A percentile compares a stretch with the other conserved stretches of the same genome.
phyloP scores from a whole-genome alignment of 1,140 invertebrate species.

The Neoseiulus cucumeris region DNA sequence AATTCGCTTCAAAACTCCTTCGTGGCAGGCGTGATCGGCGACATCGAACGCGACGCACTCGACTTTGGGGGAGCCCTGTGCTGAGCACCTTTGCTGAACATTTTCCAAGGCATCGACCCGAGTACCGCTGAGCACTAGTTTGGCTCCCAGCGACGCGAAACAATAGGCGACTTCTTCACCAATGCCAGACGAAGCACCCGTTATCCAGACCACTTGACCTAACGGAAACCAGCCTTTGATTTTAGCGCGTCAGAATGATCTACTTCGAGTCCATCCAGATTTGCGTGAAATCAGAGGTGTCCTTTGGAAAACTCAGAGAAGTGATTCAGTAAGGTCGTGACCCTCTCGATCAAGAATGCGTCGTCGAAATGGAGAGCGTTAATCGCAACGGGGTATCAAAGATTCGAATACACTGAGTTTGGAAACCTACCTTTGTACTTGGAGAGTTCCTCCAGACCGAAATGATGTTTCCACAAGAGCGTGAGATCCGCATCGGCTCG shows the following conservation, averaged over 20 bases:
- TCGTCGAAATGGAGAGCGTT: too few species aligned
- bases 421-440: neutral
- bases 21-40: constrained; percentile 37
- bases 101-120: constrained; percentile 41
- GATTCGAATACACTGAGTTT: neutral
- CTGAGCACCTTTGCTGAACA: constrained; percentile 46
- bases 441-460: neutral
- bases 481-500: constrained; percentile 1
- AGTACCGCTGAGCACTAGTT: constrained; percentile 49
- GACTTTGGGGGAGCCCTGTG: constrained; percentile 39
- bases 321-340: too few species aligned
- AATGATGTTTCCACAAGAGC: neutral
- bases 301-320: too few species aligned
- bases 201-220: constrained; percentile 59
- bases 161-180: constrained; percentile 51
- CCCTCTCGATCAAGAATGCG: too few species aligned
- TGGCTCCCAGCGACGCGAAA: constrained; percentile 44
- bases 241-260: too few species aligned
- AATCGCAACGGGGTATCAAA: too few species aligned
- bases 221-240: neutral
- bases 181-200: constrained; percentile 73
- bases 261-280: too few species aligned
- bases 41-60: constrained; percentile 51
- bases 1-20: constrained; percentile 39
- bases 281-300: too few species aligned